Conservation (phyloP, 2,797 vertebrate genomes). For the Falco biarmicus region DNA sequence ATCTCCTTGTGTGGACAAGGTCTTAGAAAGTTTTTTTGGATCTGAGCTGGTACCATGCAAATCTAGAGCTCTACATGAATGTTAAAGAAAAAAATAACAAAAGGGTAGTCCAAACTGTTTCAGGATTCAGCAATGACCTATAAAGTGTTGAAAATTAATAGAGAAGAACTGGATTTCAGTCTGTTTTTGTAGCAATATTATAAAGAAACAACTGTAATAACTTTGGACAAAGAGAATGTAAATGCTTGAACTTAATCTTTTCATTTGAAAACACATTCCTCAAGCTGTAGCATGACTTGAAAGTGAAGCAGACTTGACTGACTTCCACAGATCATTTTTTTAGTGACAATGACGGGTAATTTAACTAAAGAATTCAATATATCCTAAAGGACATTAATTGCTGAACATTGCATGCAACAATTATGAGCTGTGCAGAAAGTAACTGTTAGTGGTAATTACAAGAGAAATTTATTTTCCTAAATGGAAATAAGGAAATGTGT, state of each 20-base stretch:
- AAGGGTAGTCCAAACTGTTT: not conserved
- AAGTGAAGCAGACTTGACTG: not conserved
- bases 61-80: not conserved
- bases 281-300: not conserved
- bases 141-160: not conserved
- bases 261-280: not conserved
- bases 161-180: not conserved
- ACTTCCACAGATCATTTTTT: not conserved
- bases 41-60: not conserved
- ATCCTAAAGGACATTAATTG: slow-evolving; percentile 35
- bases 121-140: not conserved
- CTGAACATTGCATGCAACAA: not conserved
- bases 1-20: not conserved
- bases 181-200: not conserved
- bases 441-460: not conserved
- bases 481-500: not conserved
- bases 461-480: not conserved
- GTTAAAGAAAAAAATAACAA: not conserved
- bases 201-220: not conserved
- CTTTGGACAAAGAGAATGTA: not conserved
- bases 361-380: slow-evolving; percentile 29
- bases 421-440: not conserved
- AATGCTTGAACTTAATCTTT: slow-evolving; percentile 12
- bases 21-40: not conserved
- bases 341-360: slow-evolving; percentile 20